Conservation (phyloP, 2,888 invertebrate species). For the Trachelus troglodyta region DNA sequence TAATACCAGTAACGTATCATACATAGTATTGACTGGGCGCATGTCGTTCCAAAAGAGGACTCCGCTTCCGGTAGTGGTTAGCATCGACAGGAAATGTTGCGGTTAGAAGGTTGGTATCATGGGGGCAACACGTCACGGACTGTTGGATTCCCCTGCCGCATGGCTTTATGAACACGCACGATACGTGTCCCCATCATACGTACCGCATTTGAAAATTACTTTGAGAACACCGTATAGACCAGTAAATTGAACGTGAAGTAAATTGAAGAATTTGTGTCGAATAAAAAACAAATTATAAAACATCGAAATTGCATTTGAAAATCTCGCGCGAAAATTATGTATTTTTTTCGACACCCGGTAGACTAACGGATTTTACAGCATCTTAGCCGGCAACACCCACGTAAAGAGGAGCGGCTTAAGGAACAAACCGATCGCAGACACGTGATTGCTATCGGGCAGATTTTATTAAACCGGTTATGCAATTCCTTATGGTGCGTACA, state of each 20-base stretch:
- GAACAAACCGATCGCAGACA: background rate
- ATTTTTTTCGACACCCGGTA: background rate
- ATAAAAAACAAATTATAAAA: background rate
- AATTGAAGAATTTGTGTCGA: background rate
- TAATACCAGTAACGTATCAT: background rate
- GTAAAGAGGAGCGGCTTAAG: background rate
- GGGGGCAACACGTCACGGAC: conserved; percentile 44
- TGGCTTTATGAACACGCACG: conserved; percentile 42
- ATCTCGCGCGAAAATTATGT: no score
- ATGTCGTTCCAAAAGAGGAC: background rate
- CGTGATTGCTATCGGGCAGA: background rate
- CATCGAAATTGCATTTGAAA: background rate
- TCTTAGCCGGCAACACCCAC: background rate
- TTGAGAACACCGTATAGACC: background rate
- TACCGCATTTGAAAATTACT: conserved; percentile 14
- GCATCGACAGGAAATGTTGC: conserved; percentile 45
- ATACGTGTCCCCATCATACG: conserved; percentile 10
- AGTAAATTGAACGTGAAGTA: background rate
- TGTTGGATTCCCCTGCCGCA: conserved; percentile 40
- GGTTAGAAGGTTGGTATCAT: conserved; percentile 26
- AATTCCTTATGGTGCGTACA: background rate
- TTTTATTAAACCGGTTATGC: background rate
- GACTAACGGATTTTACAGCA: background rate
- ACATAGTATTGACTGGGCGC: background rate
- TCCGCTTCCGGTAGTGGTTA: background rate